These are phyloP conservation scores for Leucosticte australis DNA, from an alignment of 2,113 vertebrate species.

Conservation along the genomic window DNA sequence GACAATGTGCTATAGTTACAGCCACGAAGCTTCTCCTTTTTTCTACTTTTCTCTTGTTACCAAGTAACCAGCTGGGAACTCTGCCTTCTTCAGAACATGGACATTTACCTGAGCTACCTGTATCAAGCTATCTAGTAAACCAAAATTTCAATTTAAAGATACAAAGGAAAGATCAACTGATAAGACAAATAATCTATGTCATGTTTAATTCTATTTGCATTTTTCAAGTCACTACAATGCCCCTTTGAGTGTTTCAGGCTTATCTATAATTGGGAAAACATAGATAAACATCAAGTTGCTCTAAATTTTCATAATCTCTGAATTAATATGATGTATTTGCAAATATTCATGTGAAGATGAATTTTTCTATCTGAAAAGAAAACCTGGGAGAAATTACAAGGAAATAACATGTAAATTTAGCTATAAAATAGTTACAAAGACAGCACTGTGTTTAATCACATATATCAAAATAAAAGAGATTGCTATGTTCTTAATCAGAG, in stretches of 20 bases:
- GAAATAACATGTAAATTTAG: background rate
- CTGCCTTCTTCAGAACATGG: background rate
- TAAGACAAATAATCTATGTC: background rate
- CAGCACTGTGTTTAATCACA: background rate
- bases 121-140: background rate
- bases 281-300: background rate
- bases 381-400: conserved; percentile 12
- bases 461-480: background rate
- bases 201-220: background rate
- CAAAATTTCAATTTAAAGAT: background rate
- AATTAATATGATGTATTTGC: background rate
- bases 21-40: background rate
- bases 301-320: background rate
- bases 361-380: conserved; percentile 1
- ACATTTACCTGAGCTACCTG: background rate
- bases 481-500: background rate
- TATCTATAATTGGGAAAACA: background rate
- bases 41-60: background rate
- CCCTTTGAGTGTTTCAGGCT: background rate
- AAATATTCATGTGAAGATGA: background rate
- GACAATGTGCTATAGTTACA: background rate
- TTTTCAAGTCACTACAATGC: background rate
- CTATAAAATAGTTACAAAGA: background rate
- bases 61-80: background rate
- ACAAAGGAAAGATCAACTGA: background rate